phyloP scores from a whole-genome alignment of 2,888 invertebrate genomes.

The Hypena proboscidalis region DNA sequence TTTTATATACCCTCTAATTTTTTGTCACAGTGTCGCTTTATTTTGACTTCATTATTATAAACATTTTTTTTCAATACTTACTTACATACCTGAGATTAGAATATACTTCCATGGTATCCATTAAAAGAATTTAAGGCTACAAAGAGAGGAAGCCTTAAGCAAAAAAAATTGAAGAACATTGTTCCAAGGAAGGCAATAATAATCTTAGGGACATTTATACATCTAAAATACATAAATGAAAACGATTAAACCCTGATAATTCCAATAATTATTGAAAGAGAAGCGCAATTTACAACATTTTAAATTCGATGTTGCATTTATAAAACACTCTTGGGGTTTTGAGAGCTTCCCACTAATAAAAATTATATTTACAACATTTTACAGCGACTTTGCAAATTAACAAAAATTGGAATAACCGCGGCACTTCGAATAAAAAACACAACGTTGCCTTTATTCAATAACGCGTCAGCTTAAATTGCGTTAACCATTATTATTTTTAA shows the following conservation, averaged over 20 bases:
- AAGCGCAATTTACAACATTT: conserved; percentile 76
- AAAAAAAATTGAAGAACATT: conserved; percentile 61
- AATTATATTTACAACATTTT: conserved; percentile 45
- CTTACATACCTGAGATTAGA: conserved; percentile 63
- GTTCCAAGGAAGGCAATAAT: conserved; percentile 59
- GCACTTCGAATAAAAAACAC: conserved; percentile 29
- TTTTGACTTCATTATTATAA: conserved; percentile 82
- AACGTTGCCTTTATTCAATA: conserved; percentile 4
- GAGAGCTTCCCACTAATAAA: conserved; percentile 57
- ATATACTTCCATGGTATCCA: conserved; percentile 55
- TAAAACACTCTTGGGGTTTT: conserved; percentile 67
- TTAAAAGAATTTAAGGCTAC: conserved; percentile 57
- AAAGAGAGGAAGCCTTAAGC: conserved; percentile 71
- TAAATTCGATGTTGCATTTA: conserved; percentile 81
- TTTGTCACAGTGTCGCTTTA: conserved; percentile 85
- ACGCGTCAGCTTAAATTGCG: conserved; percentile 5
- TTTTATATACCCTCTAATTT: conserved; percentile 77
- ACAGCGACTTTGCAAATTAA: conserved; percentile 39
- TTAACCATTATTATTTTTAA: neutral
- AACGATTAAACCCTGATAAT: conserved; percentile 82
- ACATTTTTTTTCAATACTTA: conserved; percentile 75
- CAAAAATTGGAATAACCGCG: conserved; percentile 8
- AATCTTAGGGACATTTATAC: conserved; percentile 57
- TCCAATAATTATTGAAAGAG: conserved; percentile 80
- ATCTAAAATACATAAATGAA: conserved; percentile 70